phyloP scores from a whole-genome alignment of 1,140 invertebrate species.

The Pristionchus pacificus region DNA sequence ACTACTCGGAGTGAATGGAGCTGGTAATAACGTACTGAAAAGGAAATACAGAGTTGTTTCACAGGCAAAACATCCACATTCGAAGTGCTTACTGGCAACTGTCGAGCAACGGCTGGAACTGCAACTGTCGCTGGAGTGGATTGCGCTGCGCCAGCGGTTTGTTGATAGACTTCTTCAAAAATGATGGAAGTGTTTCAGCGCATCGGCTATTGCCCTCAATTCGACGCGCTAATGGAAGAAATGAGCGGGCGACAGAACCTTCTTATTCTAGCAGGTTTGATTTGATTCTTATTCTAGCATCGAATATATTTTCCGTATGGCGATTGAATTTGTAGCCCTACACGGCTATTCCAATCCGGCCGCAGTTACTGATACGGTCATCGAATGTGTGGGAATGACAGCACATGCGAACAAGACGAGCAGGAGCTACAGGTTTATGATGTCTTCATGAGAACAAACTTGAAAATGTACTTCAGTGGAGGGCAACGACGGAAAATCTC shows the following conservation, averaged over 20 bases:
- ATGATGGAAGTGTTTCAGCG: conserved; percentile 1
- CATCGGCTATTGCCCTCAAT: conserved; percentile 79
- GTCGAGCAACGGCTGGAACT: conserved; percentile 65
- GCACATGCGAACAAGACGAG: conserved; percentile 32
- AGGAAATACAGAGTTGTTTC: too few relatives aligned
- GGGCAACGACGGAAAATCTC: conserved; percentile 61
- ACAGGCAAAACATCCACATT: conserved; percentile 69
- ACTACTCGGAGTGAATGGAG: conserved; percentile 35
- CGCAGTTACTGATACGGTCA: background rate
- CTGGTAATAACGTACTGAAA: too few relatives aligned
- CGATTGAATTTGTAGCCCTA: too few relatives aligned
- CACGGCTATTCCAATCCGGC: conserved; percentile 15
- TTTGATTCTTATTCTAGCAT: too few relatives aligned
- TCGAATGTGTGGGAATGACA: conserved; percentile 25
- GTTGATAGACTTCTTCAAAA: background rate
- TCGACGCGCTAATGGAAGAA: conserved; percentile 60
- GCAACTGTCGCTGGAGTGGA: conserved; percentile 57
- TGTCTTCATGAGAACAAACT: too few relatives aligned
- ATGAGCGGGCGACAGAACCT: conserved; percentile 62
- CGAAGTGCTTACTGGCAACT: conserved; percentile 72
- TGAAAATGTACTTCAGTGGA: conserved; percentile 57
- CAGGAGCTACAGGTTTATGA: too few relatives aligned
- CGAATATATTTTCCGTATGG: too few relatives aligned
- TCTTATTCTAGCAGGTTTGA: too few relatives aligned
- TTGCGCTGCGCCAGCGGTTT: conserved; percentile 3